Conservation (phyloP, 2,888 invertebrate genomes). For the Antitype chi region DNA sequence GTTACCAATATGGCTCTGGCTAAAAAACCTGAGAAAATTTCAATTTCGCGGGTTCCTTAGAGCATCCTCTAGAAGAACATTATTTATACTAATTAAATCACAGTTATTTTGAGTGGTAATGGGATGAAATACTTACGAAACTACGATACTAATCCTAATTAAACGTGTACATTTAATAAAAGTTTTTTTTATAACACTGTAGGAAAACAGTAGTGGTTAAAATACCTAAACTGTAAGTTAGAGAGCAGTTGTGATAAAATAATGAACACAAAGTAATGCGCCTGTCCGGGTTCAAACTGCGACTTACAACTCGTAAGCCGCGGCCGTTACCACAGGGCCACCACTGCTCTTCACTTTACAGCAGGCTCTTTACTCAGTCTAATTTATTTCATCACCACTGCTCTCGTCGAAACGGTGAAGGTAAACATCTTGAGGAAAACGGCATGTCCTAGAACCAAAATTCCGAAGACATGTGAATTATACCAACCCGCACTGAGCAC, state of each 20-base stretch:
- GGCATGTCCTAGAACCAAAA: neutral
- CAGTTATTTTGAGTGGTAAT: conserved; percentile 74
- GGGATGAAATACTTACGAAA: conserved; percentile 6
- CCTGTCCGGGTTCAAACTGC: no score
- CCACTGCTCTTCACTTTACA: no score
- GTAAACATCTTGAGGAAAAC: neutral
- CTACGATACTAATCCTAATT: neutral
- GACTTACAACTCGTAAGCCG: no score
- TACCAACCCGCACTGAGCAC: neutral
- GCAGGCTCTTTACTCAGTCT: no score
- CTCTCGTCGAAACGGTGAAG: neutral
- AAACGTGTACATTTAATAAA: neutral
- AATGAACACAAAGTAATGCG: no score
- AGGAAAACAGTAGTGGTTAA: neutral
- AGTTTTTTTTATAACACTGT: neutral
- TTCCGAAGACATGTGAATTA: neutral
- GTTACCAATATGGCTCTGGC: no score
- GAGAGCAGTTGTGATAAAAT: no score
- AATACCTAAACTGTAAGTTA: no score
- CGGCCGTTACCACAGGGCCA: no score
- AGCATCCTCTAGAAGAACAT: neutral
- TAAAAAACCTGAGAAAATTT: no score
- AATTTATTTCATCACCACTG: neutral
- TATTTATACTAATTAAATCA: conserved; percentile 65
- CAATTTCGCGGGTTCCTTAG: no score